Conservation (phyloP, 2,113 vertebrate species). For the Clupea harengus region DNA sequence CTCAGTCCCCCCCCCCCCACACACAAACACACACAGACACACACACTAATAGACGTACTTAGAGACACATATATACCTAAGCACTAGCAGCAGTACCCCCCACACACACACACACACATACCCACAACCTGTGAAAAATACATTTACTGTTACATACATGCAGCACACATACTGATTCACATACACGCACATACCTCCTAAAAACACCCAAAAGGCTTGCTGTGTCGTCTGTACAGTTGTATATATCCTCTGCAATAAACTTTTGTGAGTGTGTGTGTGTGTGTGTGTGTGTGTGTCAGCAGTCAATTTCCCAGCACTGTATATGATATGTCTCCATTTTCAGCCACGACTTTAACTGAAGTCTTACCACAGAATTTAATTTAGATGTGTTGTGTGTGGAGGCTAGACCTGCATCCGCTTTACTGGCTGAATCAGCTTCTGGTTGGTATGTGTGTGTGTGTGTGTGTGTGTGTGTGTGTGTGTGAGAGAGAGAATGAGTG, state of each 20-base stretch:
- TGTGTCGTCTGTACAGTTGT: too few species aligned
- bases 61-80: neutral
- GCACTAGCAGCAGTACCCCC: too few species aligned
- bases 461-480: neutral
- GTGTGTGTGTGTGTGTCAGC: neutral
- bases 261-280: neutral
- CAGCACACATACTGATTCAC: neutral
- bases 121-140: neutral
- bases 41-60: neutral
- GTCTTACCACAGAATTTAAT: slow-evolving; percentile 3
- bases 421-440: neutral
- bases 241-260: neutral
- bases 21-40: neutral
- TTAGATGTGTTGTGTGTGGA: neutral
- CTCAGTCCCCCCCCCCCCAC: slow-evolving; percentile 39
- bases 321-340: neutral
- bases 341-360: neutral
- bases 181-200: neutral
- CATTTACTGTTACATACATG: neutral
- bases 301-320: neutral
- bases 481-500: neutral
- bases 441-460: neutral
- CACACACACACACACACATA: neutral
- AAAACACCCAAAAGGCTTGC: too few species aligned
- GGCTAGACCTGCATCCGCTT: neutral